Evolutionary conservation across 2,888 invertebrate species (phyloP).

Genomic region (Drosophila borealis): DNA sequence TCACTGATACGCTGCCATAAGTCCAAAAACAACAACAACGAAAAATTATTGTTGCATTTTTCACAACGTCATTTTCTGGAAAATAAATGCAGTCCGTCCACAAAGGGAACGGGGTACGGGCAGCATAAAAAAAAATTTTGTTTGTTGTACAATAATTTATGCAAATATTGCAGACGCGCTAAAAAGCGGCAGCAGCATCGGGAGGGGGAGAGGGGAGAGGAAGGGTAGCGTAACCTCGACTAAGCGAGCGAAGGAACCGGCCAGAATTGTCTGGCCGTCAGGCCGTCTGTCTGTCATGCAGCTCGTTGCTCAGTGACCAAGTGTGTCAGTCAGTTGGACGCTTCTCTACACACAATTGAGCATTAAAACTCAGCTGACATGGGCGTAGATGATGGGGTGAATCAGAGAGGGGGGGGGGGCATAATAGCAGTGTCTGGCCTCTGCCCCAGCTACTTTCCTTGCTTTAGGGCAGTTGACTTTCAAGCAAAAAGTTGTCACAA

Average conservation of each 20-base stretch:
- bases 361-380: background rate
- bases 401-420: background rate
- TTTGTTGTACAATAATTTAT: conserved; percentile 79
- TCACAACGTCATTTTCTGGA: conserved; percentile 78
- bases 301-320: background rate
- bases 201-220: background rate
- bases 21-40: conserved; percentile 26
- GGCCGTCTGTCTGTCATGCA: conserved; percentile 9
- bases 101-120: background rate
- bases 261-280: background rate
- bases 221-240: too few species aligned
- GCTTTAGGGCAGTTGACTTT: conserved; percentile 4
- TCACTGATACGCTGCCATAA: conserved; percentile 70
- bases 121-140: conserved; percentile 42
- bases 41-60: conserved; percentile 73
- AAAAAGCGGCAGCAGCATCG: conserved; percentile 39
- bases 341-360: background rate
- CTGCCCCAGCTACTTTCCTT: background rate
- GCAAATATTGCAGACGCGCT: conserved; percentile 77
- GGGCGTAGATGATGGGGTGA: background rate
- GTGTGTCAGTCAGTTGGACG: conserved; percentile 12
- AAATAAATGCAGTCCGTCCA: conserved; percentile 59
- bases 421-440: background rate
- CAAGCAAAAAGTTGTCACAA: background rate
- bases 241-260: background rate